Conservation (phyloP, 2,888 invertebrate genomes). For the Rhamphomyia laevipes region DNA sequence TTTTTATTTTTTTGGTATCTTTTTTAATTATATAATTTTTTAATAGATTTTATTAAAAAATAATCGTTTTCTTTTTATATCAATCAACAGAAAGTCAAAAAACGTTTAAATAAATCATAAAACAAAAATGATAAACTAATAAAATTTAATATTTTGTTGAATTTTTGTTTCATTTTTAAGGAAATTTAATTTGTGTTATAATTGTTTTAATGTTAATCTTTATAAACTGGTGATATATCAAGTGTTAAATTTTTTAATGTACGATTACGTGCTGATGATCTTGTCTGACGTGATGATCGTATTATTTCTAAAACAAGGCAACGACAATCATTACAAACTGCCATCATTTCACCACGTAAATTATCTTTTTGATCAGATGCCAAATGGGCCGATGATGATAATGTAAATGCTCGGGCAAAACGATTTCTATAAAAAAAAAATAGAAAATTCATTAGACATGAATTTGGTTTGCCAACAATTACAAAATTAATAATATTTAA, state of each 20-base stretch:
- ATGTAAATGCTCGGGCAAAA: conserved; percentile 48
- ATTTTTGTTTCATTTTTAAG: not conserved
- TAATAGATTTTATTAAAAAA: no score
- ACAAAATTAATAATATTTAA: not conserved
- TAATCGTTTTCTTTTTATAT: no score
- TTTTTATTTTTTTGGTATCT: no score
- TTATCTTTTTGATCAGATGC: conserved; percentile 46
- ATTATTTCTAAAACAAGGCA: conserved; percentile 90
- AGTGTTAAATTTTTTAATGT: conserved; percentile 70
- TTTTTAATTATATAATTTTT: no score
- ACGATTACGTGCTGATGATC: conserved; percentile 72
- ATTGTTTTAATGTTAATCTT: conserved; percentile 23
- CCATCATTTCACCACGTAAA: conserved; percentile 67
- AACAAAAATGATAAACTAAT: not conserved
- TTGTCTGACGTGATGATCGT: conserved; percentile 71
- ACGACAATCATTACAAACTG: conserved; percentile 89
- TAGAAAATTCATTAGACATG: not conserved
- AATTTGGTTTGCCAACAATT: no score
- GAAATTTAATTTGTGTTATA: not conserved
- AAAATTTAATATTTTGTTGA: not conserved
- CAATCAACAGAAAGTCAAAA: no score
- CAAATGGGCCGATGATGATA: conserved; percentile 41
- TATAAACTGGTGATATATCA: conserved; percentile 72
- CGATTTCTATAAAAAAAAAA: conserved; percentile 40
- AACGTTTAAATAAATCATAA: no score